Conservation (phyloP, 2,797 vertebrate genomes). For the Chelmon rostratus region DNA sequence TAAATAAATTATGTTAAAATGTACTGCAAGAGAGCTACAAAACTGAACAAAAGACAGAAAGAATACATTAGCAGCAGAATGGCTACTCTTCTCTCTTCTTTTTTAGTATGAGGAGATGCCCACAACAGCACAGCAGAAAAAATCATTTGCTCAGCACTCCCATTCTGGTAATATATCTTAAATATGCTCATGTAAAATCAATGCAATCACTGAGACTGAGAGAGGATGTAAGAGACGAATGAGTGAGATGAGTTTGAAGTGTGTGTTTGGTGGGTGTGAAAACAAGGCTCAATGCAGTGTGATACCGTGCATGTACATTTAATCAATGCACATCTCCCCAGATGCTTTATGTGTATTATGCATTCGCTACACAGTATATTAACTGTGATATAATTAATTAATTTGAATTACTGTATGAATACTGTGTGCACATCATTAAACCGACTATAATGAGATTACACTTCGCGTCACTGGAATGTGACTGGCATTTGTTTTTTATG, state of each 20-base stretch:
- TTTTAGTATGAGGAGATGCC: neutral
- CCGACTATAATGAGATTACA: constrained; percentile 15
- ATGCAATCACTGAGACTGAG: constrained; percentile 10
- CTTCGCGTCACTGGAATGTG: neutral
- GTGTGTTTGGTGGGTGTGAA: neutral
- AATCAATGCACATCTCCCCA: constrained; percentile 14
- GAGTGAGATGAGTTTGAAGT: constrained; percentile 17
- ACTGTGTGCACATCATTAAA: constrained; percentile 19
- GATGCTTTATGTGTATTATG: constrained; percentile 9
- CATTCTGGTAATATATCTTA: constrained; percentile 20
- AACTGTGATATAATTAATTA: constrained; percentile 41
- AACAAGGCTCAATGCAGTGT: neutral
- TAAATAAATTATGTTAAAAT: neutral
- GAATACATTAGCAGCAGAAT: neutral
- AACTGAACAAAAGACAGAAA: neutral
- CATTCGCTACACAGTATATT: constrained; percentile 25
- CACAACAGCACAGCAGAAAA: neutral
- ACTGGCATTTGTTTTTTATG: no score
- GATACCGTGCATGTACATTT: constrained; percentile 21
- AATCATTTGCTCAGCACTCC: constrained; percentile 16
- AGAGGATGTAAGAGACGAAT: constrained; percentile 15
- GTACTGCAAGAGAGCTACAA: neutral
- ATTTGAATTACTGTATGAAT: constrained; percentile 11
- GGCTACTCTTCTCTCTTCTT: neutral
- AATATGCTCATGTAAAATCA: constrained; percentile 41